Evolutionary conservation across 2,888 invertebrate species (phyloP), one percentile per base, ranked within the genome.

Genomic region (Diarsia brunnea): DNA sequence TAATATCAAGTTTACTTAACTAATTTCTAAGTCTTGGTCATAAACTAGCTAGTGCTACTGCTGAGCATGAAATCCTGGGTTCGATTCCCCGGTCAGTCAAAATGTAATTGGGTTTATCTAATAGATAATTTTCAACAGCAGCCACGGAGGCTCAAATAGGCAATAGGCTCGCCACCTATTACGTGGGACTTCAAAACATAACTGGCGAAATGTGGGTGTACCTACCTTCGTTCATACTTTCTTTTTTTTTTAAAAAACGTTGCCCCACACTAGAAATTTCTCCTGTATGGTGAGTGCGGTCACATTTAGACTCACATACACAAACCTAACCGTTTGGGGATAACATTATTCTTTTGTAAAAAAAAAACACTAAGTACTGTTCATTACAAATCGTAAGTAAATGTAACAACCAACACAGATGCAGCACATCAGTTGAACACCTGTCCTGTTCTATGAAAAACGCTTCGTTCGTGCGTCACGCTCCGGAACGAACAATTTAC

Each of bases 401-500:
- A 47, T 14, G 16, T 31, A 76, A 47, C 2, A 58, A 67, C 58
- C 31, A 43, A n/a, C 58, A 51, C 64, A 55, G 61, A 58, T 69
- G 51, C 21, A 79, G 49, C 53, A 24, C 64, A 51, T 82, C 69
- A 68, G 70, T 64, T 60, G 31, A 68, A 58, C 61, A 71, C 67
- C 72, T 78, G 60, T 82, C 43, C 21, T 47, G 14, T 47, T 3
- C 14, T 63, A 47, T 81, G 58, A 74, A 61, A 81, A 82, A 70
- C 68, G 55, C 53, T 61, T n/a, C 49, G 60, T 64, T 65, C 53
- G 69, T 55, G 53, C 19, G 47, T 27, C 61, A 49, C 31, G 49
- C 66, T 55, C 14, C 16, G 68, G 47, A 75, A 81, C 70, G 81
- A 84, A 81, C 80, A 63, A 63, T 79, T 81, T 69, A 49, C 53